Evolutionary conservation across 2,888 invertebrate species (phyloP).

Genomic region (Eupithecia exiguata): DNA sequence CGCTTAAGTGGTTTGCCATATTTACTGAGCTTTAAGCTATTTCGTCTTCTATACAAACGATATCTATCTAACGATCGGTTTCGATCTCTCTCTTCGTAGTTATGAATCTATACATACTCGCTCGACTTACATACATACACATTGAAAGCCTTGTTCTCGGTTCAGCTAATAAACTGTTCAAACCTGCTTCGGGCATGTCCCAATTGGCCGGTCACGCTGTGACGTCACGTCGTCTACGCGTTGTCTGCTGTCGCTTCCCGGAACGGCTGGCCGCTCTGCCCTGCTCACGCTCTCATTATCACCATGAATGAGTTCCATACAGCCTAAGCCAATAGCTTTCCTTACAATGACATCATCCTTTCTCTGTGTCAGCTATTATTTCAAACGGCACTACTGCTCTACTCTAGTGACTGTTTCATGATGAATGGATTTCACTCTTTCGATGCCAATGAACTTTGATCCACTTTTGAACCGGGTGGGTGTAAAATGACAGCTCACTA

Average conservation of each 20-base stretch:
- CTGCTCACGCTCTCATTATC: slow-evolving; percentile 69
- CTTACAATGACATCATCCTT: slow-evolving; percentile 63
- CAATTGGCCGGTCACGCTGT: slow-evolving; percentile 70
- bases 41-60: neutral
- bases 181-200: slow-evolving; percentile 56
- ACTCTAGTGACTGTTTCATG: slow-evolving; percentile 70
- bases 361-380: slow-evolving; percentile 68
- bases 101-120: neutral
- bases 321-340: slow-evolving; percentile 43
- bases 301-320: slow-evolving; percentile 58
- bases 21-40: neutral
- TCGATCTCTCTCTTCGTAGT: neutral
- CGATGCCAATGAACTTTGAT: slow-evolving; percentile 77
- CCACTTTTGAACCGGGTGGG: slow-evolving; percentile 71
- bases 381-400: slow-evolving; percentile 67
- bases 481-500: slow-evolving; percentile 64
- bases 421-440: slow-evolving; percentile 78
- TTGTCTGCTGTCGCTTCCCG: slow-evolving; percentile 78
- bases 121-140: neutral
- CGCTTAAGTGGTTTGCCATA: slow-evolving; percentile 5
- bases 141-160: neutral
- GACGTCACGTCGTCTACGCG: slow-evolving; percentile 78
- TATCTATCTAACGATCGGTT: too few relatives aligned
- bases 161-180: slow-evolving; percentile 19
- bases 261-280: slow-evolving; percentile 72